phyloP scores from a whole-genome alignment of 2,888 invertebrate species.

The Ernsta delagoae region DNA sequence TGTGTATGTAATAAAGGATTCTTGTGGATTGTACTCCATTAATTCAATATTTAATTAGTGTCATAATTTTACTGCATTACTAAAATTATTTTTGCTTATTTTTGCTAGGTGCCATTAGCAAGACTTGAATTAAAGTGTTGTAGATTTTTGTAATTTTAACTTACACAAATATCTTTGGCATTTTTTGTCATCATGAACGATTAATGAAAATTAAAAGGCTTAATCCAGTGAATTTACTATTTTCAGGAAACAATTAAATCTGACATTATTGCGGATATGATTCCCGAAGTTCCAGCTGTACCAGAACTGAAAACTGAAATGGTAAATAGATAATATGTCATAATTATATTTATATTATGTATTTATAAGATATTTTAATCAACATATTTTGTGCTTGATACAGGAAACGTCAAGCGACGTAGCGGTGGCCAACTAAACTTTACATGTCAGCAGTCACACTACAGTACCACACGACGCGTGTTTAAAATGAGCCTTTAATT shows the following conservation, averaged over 20 bases:
- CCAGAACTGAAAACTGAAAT: constrained; percentile 74
- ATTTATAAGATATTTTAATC: no score
- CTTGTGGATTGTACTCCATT: constrained; percentile 12
- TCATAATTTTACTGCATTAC: background rate
- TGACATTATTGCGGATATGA: constrained; percentile 75
- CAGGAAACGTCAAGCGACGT: constrained; percentile 68
- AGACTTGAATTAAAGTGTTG: no score
- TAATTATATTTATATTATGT: no score
- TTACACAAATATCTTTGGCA: no score
- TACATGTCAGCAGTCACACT: constrained; percentile 43
- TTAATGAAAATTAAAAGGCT: background rate
- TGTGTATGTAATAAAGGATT: background rate
- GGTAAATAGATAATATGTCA: constrained; percentile 49
- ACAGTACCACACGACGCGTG: constrained; percentile 55
- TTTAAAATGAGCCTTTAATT: constrained; percentile 76
- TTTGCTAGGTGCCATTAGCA: no score
- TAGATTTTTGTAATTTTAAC: no score
- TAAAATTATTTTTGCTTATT: background rate
- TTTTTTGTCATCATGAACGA: background rate
- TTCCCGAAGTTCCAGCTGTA: constrained; percentile 73
- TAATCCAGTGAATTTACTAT: constrained; percentile 2
- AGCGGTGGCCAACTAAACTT: constrained; percentile 60
- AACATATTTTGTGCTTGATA: constrained; percentile 42
- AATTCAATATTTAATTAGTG: background rate
- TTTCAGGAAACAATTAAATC: constrained; percentile 63